Conservation (phyloP, 2,888 invertebrate species). For the Napeogenes inachia region DNA sequence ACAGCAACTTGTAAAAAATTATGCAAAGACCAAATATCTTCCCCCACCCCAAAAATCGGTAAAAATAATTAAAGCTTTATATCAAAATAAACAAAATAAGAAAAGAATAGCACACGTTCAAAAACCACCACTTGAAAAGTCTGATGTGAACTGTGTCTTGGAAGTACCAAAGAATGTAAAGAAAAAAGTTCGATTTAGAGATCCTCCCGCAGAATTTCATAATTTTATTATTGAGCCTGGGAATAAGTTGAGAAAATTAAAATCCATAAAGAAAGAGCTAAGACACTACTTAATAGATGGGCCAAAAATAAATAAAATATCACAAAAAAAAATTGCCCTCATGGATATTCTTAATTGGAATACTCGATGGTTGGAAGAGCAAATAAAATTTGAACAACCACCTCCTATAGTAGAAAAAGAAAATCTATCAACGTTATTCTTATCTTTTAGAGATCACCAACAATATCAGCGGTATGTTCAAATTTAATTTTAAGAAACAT, state of each 20-base stretch:
- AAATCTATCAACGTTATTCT: constrained; percentile 73
- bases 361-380: constrained; percentile 80
- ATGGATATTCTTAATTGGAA: constrained; percentile 80
- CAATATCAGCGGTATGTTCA: constrained; percentile 78
- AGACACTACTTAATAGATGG: constrained; percentile 39
- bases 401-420: constrained; percentile 75
- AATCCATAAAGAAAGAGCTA: constrained; percentile 45
- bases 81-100: too few species aligned
- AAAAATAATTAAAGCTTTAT: too few species aligned
- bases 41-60: too few species aligned
- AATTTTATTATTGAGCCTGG: constrained; percentile 63
- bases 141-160: constrained; percentile 52
- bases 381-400: constrained; percentile 63
- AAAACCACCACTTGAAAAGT: constrained; percentile 42
- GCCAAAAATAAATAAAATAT: constrained; percentile 51
- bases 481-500: not conserved
- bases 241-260: constrained; percentile 59
- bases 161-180: constrained; percentile 46
- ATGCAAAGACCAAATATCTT: not conserved
- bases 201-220: constrained; percentile 42
- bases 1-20: not conserved
- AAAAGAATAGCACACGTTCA: not conserved
- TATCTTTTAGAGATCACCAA: constrained; percentile 72
- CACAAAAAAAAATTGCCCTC: constrained; percentile 68
- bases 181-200: constrained; percentile 58